Evolutionary conservation across 2,113 vertebrate species (phyloP).

Genomic region (Psettodes erumei): DNA sequence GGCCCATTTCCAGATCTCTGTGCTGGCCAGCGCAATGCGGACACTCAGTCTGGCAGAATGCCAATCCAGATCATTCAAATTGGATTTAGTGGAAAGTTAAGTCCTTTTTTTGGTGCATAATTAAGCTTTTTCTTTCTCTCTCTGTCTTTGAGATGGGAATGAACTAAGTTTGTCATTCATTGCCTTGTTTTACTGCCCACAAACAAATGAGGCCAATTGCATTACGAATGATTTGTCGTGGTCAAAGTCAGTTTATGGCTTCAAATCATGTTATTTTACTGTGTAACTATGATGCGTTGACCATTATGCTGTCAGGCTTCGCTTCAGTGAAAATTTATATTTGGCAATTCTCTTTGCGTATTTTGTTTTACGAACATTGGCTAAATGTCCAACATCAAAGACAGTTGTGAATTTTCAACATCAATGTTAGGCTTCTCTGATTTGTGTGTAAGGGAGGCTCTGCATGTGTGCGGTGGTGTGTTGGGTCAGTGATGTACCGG

Average conservation of each 20-base stretch:
- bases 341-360: conserved; percentile 19
- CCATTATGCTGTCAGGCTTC: conserved; percentile 34
- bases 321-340: conserved; percentile 44
- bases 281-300: conserved; percentile 54
- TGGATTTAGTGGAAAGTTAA: conserved; percentile 63
- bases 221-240: conserved; percentile 56
- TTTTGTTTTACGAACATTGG: conserved; percentile 33
- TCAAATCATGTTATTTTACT: conserved; percentile 51
- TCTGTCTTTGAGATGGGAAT: conserved; percentile 51
- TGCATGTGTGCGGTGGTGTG: conserved; percentile 15
- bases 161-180: conserved; percentile 45
- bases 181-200: conserved; percentile 36
- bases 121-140: conserved; percentile 50
- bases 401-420: conserved; percentile 28
- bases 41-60: conserved; percentile 56
- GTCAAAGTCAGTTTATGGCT: conserved; percentile 57
- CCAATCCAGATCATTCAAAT: conserved; percentile 65
- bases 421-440: conserved; percentile 29
- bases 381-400: conserved; percentile 38
- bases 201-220: conserved; percentile 57
- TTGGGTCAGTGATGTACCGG: conserved; percentile 40
- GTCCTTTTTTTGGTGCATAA: conserved; percentile 36
- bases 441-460: neutral
- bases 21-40: conserved; percentile 73
- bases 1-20: conserved; percentile 60